Percentiles rank a stretch among this genome's conserved stretches.
Conservation (phyloP, 2,888 invertebrate genomes). For the Gasteruption jaculator region DNA sequence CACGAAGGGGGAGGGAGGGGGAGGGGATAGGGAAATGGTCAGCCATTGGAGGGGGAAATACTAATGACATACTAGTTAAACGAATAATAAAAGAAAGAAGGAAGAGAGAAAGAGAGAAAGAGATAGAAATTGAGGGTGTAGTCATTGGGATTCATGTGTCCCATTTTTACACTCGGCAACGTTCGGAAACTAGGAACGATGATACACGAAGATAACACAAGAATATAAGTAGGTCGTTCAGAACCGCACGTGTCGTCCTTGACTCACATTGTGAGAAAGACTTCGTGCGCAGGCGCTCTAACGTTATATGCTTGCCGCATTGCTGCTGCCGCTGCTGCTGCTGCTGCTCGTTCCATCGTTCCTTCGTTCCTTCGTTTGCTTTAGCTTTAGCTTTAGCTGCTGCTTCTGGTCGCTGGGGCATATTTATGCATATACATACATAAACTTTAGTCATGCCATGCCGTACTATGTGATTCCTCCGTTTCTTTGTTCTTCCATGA, state of each 20-base stretch:
- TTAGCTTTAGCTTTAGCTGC: too few relatives aligned
- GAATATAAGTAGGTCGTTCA: constrained; percentile 51
- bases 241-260: constrained; percentile 53
- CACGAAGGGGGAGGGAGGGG: constrained; percentile 12
- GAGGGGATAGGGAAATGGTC: constrained; percentile 13
- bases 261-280: constrained; percentile 51
- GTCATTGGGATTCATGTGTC: constrained; percentile 28
- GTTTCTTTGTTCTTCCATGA: constrained; percentile 29
- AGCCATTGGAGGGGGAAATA: too few relatives aligned
- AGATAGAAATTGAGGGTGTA: constrained; percentile 6
- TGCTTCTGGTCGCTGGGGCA: constrained; percentile 44
- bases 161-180: constrained; percentile 45
- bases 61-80: too few relatives aligned
- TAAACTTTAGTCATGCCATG: constrained; percentile 12
- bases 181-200: constrained; percentile 40
- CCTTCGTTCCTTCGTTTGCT: too few relatives aligned
- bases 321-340: too few relatives aligned
- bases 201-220: constrained; percentile 42
- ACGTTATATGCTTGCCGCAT: constrained; percentile 41
- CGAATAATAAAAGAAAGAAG: too few relatives aligned
- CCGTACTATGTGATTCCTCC: constrained; percentile 14
- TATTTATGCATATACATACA: too few relatives aligned
- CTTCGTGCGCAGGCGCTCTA: constrained; percentile 46
- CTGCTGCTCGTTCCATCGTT: too few relatives aligned
- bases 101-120: constrained; percentile 2